A percentile compares a stretch with the other conserved stretches of the same genome.
These are phyloP conservation scores for silkworm (Bombyx mori) DNA, from an alignment of 1,140 invertebrate species.

Conservation along the genomic window DNA sequence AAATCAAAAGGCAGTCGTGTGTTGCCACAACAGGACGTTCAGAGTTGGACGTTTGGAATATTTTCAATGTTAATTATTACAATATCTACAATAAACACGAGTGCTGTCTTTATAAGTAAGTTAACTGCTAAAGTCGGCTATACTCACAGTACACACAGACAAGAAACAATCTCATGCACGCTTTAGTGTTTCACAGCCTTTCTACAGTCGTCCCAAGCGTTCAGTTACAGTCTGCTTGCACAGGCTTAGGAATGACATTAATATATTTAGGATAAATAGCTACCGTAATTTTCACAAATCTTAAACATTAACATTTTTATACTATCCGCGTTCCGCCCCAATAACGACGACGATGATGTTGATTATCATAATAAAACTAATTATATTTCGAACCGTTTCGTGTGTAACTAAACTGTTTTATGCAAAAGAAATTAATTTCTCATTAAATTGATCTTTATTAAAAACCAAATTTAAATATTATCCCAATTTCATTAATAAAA, in stretches of 20 bases:
- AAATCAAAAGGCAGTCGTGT: slow-evolving; percentile 32
- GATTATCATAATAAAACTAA: too few relatives aligned
- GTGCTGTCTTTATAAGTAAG: neutral
- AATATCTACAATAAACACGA: neutral
- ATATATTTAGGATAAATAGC: slow-evolving; percentile 30
- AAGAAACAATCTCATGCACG: slow-evolving; percentile 32
- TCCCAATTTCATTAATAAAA: too few relatives aligned
- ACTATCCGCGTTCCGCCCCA: too few relatives aligned
- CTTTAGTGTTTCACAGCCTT: slow-evolving; percentile 59
- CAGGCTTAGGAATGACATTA: slow-evolving; percentile 52
- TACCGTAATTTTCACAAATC: slow-evolving; percentile 28
- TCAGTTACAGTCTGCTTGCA: slow-evolving; percentile 47
- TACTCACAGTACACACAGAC: neutral
- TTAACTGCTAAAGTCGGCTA: neutral
- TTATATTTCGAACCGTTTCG: too few relatives aligned
- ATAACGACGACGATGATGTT: too few relatives aligned
- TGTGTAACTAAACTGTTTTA: too few relatives aligned
- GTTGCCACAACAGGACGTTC: slow-evolving; percentile 34
- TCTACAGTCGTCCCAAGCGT: slow-evolving; percentile 54
- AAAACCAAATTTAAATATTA: too few relatives aligned
- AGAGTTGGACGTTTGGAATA: slow-evolving; percentile 46
- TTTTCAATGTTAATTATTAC: slow-evolving; percentile 4
- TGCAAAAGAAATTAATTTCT: too few relatives aligned
- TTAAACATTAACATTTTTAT: too few relatives aligned
- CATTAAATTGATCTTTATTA: too few relatives aligned